Evolutionary conservation across 2,888 invertebrate genomes (phyloP), one percentile per base, ranked within the genome.

Genomic region (Melolontha melolontha): DNA sequence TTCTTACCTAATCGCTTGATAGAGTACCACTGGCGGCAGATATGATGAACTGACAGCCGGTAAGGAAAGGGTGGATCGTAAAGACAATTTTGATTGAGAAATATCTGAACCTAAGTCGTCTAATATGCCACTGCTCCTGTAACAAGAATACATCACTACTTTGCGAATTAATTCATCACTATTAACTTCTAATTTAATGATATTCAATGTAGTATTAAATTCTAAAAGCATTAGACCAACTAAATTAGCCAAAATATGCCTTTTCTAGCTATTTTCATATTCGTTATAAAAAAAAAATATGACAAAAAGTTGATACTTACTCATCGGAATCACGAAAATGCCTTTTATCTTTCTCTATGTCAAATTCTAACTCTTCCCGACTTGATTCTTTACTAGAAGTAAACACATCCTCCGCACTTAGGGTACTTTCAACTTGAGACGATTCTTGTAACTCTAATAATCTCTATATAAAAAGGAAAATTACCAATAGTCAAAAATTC

Each of bases 41-140:
- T 44, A 49, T 6, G 67, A 63, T 44, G 67, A 54, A 40, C 52
- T 42, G 10, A 82, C 83, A 64, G 78, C 79, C 8, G 86, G 86
- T 66, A 86, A 76, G 40, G 85, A 85, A 73, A 84, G 81, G 7
- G 86, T 85, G 16, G 84, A 82, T 50, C 83, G 76, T 71, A 83
- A 73, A 57, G 75, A 75, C 39, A 77, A 68, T 73, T 81, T 81
- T 65, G 71, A 76, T 67, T 78, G 78, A 41, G 77, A 72, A 2
- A 75, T 79, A 67, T 88, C 87, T 14, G 84, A 78, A 71, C 87
- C 87, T 51, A 84, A 85, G 72, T 87, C 87, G 73, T 87, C 88
- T 74, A 86, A 83, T 71, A 87, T 85, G 70, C 87, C 86, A 78
- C 87, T 87, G 76, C 87, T 87, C 80, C 86, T 86, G 75, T 39